Conservation (phyloP, 2,113 vertebrate genomes). For the Australoheros scitulus region DNA sequence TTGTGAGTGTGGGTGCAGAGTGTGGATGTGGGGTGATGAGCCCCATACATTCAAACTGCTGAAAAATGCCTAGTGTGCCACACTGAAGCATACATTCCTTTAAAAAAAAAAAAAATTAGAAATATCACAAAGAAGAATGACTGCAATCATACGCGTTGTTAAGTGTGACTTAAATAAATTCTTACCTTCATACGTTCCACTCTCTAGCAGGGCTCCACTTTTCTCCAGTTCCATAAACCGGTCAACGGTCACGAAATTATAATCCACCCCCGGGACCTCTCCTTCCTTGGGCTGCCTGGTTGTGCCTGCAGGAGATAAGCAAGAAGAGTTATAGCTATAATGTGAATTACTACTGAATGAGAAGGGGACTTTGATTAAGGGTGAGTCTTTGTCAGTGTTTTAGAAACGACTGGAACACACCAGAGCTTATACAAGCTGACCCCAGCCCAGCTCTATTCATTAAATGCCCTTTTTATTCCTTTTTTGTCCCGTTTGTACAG, state of each 20-base stretch:
- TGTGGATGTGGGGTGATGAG: conserved; percentile 29
- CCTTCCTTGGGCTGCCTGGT: conserved; percentile 99
- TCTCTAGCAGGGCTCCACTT: conserved; percentile 96
- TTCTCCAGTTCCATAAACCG: conserved; percentile 98
- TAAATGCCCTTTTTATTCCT: conserved; percentile 24
- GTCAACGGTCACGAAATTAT: conserved; percentile 96
- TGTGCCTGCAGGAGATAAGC: conserved; percentile 84
- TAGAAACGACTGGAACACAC: conserved; percentile 14
- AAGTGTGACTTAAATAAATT: conserved; percentile 29
- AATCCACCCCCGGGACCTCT: conserved; percentile 98
- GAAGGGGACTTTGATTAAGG: conserved; percentile 6
- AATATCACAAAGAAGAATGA: conserved; percentile 30
- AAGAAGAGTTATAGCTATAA: conserved; percentile 28
- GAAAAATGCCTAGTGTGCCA: background rate
- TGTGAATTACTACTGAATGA: conserved; percentile 11
- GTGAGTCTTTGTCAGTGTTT: conserved; percentile 13
- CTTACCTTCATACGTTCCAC: conserved; percentile 99
- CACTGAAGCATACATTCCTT: background rate
- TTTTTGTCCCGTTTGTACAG: background rate
- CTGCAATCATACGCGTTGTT: conserved; percentile 9
- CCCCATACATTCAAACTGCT: conserved; percentile 20
- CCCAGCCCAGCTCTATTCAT: conserved; percentile 15
- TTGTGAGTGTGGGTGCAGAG: background rate
- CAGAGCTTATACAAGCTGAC: conserved; percentile 21
- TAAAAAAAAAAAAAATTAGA: background rate